Base-by-base conservation (phyloP, 30 jellyfish, hydroid and myxozoan species). In the Chrysaora quinquecirrha region DNA sequence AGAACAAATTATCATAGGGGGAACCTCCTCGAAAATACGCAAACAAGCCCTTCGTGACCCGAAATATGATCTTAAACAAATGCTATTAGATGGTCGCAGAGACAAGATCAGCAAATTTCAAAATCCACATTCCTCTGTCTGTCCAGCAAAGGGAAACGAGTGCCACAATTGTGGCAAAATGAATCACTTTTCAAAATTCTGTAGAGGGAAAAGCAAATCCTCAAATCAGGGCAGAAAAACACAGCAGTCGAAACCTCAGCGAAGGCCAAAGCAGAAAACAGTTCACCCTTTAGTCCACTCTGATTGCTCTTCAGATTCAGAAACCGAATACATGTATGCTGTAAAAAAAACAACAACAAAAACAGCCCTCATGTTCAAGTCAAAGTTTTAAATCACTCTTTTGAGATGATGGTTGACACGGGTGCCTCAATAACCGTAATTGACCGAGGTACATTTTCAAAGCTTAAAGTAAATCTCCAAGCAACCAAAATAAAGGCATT, bases 81-180 rank as follows among this genome's bases (percentile, higher is more conserved):
- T n/a, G n/a, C n/a, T n/a, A n/a, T n/a, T n/a, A n/a, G n/a, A n/a
- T n/a, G n/a, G n/a, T n/a, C n/a, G n/a, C n/a, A n/a, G n/a, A n/a
- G n/a, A n/a, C n/a, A n/a, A n/a, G n/a, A n/a, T n/a, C n/a, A n/a
- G n/a, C n/a, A n/a, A n/a, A n/a, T n/a, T n/a, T n/a, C n/a, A n/a
- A n/a, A n/a, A n/a, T 22, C 82, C 82, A 7, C 82, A 69, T 33
- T 3, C 25, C 20, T 71, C 10, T 22, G 20, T 16, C 28, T 69
- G 82, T 33, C 82, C 73, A 24, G 82, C 73, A 25, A 69, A 25
- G 32, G 82, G 82, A 33, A 69, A 69, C 20, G 20, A 25, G 30
- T 69, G 82, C 34, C n/a, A n/a, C 62, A 25, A n/a, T 69, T 69
- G 82, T 30, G 73, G 82, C 1, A 69, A 30, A 69, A 2, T n/a